Conservation (phyloP, 2,888 invertebrate genomes). For the Augochlorella aurata region DNA sequence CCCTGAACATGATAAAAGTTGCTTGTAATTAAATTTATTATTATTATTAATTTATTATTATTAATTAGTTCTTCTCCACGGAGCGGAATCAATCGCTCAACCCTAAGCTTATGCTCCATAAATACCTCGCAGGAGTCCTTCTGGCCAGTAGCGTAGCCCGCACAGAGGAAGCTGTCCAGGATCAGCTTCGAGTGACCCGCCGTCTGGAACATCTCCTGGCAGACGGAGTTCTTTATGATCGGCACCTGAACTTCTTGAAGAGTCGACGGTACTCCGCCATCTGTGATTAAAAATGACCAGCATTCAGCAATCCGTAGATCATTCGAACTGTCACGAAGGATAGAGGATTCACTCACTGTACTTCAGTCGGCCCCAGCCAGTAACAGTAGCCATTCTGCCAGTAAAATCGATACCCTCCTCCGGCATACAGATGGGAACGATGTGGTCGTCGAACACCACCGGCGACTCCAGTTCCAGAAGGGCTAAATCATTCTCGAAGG, state of each 20-base stretch:
- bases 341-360: conserved; percentile 85
- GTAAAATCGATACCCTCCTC: conserved; percentile 90
- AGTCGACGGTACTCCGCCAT: conserved; percentile 93
- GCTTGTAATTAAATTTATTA: too few relatives aligned
- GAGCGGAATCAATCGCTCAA: conserved; percentile 2
- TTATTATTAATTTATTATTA: too few relatives aligned
- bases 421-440: conserved; percentile 96
- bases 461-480: conserved; percentile 92
- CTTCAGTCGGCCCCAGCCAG: conserved; percentile 95
- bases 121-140: conserved; percentile 95
- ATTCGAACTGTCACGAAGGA: background rate
- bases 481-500: conserved; percentile 96
- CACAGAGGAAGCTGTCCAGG: conserved; percentile 93
- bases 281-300: conserved; percentile 72
- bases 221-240: conserved; percentile 94
- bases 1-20: conserved; percentile 85
- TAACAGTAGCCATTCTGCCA: conserved; percentile 93
- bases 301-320: background rate
- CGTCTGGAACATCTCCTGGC: conserved; percentile 96
- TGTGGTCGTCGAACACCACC: conserved; percentile 92
- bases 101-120: background rate
- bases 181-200: conserved; percentile 95
- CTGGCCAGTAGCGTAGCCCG: conserved; percentile 95
- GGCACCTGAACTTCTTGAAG: conserved; percentile 96
- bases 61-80: background rate